Percentiles rank a stretch among this genome's conserved stretches.
phyloP scores from a whole-genome alignment of 1,140 invertebrate genomes.

The Sitodiplosis mosellana region DNA sequence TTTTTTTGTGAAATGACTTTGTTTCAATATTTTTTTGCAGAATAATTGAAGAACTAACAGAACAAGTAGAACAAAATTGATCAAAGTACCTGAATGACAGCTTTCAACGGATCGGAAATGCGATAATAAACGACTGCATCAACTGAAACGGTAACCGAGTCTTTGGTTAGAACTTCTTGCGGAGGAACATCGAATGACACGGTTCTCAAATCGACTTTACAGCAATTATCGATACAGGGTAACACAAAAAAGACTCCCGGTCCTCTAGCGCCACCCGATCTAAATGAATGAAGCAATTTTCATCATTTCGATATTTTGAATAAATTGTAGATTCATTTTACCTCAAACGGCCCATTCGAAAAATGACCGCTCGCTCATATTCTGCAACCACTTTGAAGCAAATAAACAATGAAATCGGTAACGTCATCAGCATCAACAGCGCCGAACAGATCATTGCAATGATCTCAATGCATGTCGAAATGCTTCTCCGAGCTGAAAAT shows the following conservation, averaged over 20 bases:
- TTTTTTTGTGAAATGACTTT: not conserved
- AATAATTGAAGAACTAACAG: no score
- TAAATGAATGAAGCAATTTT: conserved; percentile 1
- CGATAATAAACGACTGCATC: conserved; percentile 87
- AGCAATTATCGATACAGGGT: conserved; percentile 80
- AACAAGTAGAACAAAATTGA: not conserved
- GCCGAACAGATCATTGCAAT: conserved; percentile 63
- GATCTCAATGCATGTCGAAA: conserved; percentile 47
- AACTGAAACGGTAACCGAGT: conserved; percentile 82
- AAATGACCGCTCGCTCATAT: conserved; percentile 79
- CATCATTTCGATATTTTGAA: not conserved
- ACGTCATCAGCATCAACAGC: conserved; percentile 55
- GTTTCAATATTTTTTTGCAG: no score
- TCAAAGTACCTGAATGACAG: conserved; percentile 38
- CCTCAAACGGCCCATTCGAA: conserved; percentile 63
- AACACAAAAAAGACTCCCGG: conserved; percentile 78
- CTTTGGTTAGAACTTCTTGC: conserved; percentile 67
- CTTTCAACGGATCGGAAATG: conserved; percentile 58
- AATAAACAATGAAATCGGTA: conserved; percentile 70
- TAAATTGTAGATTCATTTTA: conserved; percentile 45
- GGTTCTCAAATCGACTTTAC: conserved; percentile 71
- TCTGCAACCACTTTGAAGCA: conserved; percentile 60
- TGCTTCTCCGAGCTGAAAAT: not conserved
- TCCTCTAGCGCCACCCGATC: conserved; percentile 30
- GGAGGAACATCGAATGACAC: conserved; percentile 36